Conservation (phyloP, 2,113 vertebrate genomes). For the Ailurus styani region DNA sequence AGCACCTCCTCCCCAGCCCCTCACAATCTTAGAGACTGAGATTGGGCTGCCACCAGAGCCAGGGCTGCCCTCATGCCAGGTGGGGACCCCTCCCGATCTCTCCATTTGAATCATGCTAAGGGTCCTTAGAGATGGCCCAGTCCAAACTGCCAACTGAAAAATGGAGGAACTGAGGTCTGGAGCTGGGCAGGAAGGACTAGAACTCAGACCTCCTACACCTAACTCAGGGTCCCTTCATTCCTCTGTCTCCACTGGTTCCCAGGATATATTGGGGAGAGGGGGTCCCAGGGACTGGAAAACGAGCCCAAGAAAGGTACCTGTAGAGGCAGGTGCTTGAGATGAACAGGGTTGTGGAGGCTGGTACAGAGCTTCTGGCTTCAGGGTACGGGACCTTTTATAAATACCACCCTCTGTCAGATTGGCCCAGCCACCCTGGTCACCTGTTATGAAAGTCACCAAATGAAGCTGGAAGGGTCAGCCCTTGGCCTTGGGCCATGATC, state of each 20-base stretch:
- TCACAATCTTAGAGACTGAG: background rate
- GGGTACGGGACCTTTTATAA: slow-evolving; percentile 20
- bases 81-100: too few species aligned
- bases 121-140: background rate
- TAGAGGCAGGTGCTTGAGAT: background rate
- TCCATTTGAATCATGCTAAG: background rate
- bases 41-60: background rate
- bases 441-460: background rate
- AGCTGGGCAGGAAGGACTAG: background rate
- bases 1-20: too few species aligned
- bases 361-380: background rate
- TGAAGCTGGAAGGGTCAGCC: background rate
- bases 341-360: background rate
- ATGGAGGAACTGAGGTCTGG: background rate
- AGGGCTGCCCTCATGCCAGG: background rate
- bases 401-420: background rate
- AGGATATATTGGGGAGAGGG: too few species aligned
- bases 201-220: background rate
- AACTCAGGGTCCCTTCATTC: background rate
- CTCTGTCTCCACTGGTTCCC: background rate
- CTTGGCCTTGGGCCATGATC: background rate
- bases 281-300: background rate
- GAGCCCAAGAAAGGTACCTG: slow-evolving; percentile 33
- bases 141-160: background rate
- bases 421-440: background rate